phyloP scores from a whole-genome alignment of 2,113 vertebrate genomes.

The Halichoerus grypus region DNA sequence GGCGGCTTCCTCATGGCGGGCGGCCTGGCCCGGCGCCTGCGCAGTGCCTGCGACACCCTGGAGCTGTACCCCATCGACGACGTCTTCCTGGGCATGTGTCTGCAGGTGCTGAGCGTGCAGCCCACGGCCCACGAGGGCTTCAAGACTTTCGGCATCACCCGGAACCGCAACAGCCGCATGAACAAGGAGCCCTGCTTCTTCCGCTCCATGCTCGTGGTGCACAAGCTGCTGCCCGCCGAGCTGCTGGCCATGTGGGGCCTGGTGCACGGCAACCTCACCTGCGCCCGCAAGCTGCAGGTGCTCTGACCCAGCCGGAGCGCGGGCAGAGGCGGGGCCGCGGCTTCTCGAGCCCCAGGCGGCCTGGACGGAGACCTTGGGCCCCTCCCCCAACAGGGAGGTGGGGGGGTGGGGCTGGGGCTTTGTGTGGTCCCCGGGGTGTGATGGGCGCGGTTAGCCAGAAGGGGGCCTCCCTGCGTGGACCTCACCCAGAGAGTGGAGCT shows the following conservation, averaged over 20 bases:
- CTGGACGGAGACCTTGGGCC: neutral
- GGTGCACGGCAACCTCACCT: slow-evolving; percentile 94
- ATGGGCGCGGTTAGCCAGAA: neutral
- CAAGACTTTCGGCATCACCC: slow-evolving; percentile 97
- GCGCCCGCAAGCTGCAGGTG: slow-evolving; percentile 91
- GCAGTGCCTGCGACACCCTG: slow-evolving; percentile 89
- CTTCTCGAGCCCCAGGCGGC: neutral
- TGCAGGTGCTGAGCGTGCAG: slow-evolving; percentile 92
- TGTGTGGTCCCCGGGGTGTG: neutral
- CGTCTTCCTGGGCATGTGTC: slow-evolving; percentile 98
- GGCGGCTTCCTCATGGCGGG: slow-evolving; percentile 97
- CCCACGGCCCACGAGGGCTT: slow-evolving; percentile 94
- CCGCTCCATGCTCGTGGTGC: slow-evolving; percentile 96
- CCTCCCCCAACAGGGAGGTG: neutral
- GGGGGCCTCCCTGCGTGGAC: neutral
- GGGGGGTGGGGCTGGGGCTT: neutral
- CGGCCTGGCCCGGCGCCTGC: slow-evolving; percentile 90
- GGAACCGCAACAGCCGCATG: slow-evolving; percentile 94
- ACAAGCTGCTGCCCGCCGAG: slow-evolving; percentile 95
- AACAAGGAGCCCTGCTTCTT: slow-evolving; percentile 98
- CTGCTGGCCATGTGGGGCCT: slow-evolving; percentile 95
- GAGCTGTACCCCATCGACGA: slow-evolving; percentile 98
- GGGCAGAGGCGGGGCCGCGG: neutral
- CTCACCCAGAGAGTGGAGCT: neutral
- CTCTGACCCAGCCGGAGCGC: slow-evolving; percentile 87